A percentile compares a stretch with the other conserved stretches of the same genome.
Conservation (phyloP, 2,888 invertebrate species). For the Drosophila prolongata region DNA sequence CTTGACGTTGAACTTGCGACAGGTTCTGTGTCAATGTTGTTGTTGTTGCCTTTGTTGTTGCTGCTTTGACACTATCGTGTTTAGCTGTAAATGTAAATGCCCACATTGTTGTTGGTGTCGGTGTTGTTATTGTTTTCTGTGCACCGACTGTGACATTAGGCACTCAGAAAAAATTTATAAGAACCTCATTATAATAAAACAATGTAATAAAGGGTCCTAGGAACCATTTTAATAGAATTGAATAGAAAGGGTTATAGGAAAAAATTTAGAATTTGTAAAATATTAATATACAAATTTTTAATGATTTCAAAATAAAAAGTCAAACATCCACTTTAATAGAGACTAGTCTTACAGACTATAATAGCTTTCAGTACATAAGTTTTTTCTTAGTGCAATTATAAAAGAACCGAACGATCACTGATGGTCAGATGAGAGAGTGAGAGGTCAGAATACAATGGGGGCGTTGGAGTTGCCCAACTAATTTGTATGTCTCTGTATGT, state of each 20-base stretch:
- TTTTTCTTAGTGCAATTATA: constrained; percentile 12
- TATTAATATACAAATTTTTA: no score
- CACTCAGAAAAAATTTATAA: constrained; percentile 7
- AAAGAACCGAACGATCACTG: constrained; percentile 21
- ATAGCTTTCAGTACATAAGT: no score
- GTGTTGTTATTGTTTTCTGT: constrained; percentile 54
- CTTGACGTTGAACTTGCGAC: constrained; percentile 68
- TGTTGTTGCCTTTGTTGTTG: constrained; percentile 39
- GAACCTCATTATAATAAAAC: no score
- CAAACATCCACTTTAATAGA: no score
- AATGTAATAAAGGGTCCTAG: no score
- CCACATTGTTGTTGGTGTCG: constrained; percentile 39
- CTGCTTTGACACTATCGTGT: constrained; percentile 66
- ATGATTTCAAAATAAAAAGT: no score
- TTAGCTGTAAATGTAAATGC: constrained; percentile 73
- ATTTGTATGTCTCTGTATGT: not conserved
- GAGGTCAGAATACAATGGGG: not conserved
- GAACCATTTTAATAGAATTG: no score
- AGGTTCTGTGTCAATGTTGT: constrained; percentile 71
- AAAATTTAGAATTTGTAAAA: no score
- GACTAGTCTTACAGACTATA: no score
- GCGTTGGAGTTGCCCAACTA: constrained; percentile 8
- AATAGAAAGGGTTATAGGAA: no score
- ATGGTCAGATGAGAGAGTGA: constrained; percentile 2
- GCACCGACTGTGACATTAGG: constrained; percentile 81